These are phyloP conservation scores for Procapra przewalskii DNA, from an alignment of 2,113 vertebrate genomes.

Conservation along the genomic window DNA sequence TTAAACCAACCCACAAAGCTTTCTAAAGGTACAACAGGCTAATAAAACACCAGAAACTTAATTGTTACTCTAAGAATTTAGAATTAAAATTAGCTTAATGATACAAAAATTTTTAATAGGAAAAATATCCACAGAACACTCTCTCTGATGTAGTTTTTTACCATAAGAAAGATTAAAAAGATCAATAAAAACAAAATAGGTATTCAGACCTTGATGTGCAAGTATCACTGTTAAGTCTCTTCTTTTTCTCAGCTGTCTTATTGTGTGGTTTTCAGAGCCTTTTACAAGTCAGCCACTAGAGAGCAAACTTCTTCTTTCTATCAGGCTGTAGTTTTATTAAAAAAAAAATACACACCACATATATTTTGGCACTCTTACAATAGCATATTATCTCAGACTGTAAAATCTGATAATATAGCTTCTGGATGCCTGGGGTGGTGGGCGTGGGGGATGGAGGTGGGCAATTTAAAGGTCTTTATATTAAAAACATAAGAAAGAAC, in stretches of 20 bases:
- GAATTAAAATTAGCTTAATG: constrained; percentile 57
- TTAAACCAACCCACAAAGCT: constrained; percentile 50
- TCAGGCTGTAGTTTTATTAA: constrained; percentile 50
- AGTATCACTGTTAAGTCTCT: background rate
- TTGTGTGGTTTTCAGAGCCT: constrained; percentile 52
- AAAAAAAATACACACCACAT: background rate
- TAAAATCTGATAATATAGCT: constrained; percentile 62
- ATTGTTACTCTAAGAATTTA: constrained; percentile 57
- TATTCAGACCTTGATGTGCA: constrained; percentile 12
- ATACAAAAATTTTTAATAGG: constrained; percentile 29
- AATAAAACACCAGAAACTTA: constrained; percentile 57
- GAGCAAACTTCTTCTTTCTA: constrained; percentile 78
- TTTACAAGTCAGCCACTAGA: constrained; percentile 76
- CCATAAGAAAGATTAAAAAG: constrained; percentile 13
- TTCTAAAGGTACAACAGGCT: constrained; percentile 60
- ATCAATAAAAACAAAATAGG: constrained; percentile 30
- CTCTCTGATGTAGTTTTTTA: constrained; percentile 23
- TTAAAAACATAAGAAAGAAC: constrained; percentile 65
- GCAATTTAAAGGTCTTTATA: constrained; percentile 61
- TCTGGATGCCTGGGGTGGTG: constrained; percentile 52
- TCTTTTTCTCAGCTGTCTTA: constrained; percentile 15
- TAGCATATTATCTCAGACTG: constrained; percentile 51
- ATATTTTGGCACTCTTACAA: constrained; percentile 20
- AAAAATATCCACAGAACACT: background rate
- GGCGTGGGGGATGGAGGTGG: background rate